A percentile compares a stretch with the other conserved stretches of the same genome.
Evolutionary conservation across 2,888 invertebrate species (phyloP).

Genomic region (Agrochola lychnidis): DNA sequence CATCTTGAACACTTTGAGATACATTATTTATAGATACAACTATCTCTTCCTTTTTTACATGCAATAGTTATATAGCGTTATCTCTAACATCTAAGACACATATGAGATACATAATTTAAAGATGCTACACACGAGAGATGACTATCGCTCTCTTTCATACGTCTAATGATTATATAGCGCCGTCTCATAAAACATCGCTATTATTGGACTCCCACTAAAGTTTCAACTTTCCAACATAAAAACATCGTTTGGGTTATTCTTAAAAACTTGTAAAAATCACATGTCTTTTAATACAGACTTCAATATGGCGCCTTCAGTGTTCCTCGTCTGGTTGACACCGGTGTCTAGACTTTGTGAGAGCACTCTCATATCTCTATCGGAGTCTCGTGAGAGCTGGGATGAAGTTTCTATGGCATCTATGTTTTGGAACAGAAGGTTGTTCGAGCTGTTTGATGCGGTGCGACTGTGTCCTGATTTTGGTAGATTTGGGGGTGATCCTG

Average conservation of each 20-base stretch:
- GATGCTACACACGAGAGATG: no score
- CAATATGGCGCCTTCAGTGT: conserved; percentile 87
- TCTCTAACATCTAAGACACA: not conserved
- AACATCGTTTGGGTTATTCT: conserved; percentile 31
- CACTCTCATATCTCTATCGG: conserved; percentile 71
- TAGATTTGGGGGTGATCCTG: conserved; percentile 76
- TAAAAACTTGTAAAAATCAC: conserved; percentile 69
- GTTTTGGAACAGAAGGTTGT: conserved; percentile 84
- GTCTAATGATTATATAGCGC: not conserved
- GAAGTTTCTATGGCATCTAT: conserved; percentile 80
- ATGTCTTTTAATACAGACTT: conserved; percentile 88
- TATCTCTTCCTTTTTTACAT: not conserved
- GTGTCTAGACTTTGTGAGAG: conserved; percentile 76
- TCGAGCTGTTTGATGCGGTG: conserved; percentile 84
- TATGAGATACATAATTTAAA: not conserved
- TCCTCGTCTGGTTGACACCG: conserved; percentile 85
- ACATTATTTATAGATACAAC: not conserved
- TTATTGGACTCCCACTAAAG: conserved; percentile 26
- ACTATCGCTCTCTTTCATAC: conserved; percentile 10
- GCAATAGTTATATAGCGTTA: not conserved
- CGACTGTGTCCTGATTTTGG: conserved; percentile 76
- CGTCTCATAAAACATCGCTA: not conserved
- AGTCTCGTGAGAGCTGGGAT: conserved; percentile 80
- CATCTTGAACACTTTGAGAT: not conserved
- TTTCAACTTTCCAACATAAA: conserved; percentile 5